Conservation (phyloP, 2,797 vertebrate species). For the Microctenopoma steveboyesi region DNA sequence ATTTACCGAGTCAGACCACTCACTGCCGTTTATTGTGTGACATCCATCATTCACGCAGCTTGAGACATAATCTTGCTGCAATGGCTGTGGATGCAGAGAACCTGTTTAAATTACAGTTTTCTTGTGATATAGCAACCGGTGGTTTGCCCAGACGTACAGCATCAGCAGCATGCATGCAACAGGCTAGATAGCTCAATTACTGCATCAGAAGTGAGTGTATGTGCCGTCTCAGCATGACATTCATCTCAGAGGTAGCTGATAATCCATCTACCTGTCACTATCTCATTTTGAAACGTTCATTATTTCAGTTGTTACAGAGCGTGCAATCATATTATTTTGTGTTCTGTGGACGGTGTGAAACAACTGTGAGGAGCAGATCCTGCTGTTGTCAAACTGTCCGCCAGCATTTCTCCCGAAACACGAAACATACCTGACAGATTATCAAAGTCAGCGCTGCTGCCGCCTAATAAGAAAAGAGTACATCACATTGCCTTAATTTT, state of each 20-base stretch:
- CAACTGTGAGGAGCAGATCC: neutral
- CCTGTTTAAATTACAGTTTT: constrained; percentile 40
- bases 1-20: constrained; percentile 68
- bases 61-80: constrained; percentile 43
- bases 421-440: constrained; percentile 54
- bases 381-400: neutral
- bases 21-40: constrained; percentile 48
- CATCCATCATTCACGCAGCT: constrained; percentile 62
- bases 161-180: constrained; percentile 12
- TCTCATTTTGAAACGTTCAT: constrained; percentile 18
- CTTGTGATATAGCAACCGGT: constrained; percentile 47
- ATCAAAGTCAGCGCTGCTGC: constrained; percentile 35
- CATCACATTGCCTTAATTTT: constrained; percentile 79
- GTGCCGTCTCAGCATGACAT: constrained; percentile 39
- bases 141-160: constrained; percentile 33
- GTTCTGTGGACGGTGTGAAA: constrained; percentile 2
- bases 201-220: constrained; percentile 43
- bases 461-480: constrained; percentile 72
- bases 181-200: constrained; percentile 51
- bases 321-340: neutral
- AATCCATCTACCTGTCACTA: constrained; percentile 21
- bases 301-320: neutral
- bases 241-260: constrained; percentile 27
- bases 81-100: constrained; percentile 28
- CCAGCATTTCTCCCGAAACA: constrained; percentile 9